Percentiles rank a stretch among this genome's conserved stretches.
Conservation (phyloP, 2,113 vertebrate genomes). For the Macrotis lagotis region DNA sequence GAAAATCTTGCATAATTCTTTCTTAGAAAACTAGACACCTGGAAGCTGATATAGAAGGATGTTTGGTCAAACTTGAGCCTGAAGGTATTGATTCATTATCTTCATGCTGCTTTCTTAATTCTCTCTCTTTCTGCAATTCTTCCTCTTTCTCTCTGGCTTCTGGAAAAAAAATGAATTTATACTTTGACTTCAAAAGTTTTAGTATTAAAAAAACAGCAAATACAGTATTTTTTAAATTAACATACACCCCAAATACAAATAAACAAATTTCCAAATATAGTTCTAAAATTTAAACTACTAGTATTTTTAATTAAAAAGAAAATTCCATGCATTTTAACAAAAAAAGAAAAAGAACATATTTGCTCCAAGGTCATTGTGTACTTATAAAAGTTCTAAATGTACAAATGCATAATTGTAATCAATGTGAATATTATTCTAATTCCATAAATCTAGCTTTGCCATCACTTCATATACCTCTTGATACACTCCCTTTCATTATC, state of each 20-base stretch:
- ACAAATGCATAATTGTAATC: not conserved
- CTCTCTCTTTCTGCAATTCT: slow-evolving; percentile 79
- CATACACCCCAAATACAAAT: not conserved
- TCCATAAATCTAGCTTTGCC: not conserved
- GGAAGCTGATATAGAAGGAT: slow-evolving; percentile 48
- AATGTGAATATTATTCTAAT: not conserved
- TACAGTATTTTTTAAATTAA: not conserved
- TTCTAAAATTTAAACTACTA: not conserved
- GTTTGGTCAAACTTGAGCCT: slow-evolving; percentile 58
- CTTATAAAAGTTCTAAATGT: not conserved
- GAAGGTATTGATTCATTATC: slow-evolving; percentile 69
- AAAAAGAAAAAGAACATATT: not conserved
- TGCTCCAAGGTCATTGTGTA: not conserved
- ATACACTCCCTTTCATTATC: not conserved
- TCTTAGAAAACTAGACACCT: slow-evolving; percentile 76
- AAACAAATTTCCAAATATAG: not conserved
- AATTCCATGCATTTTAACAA: not conserved
- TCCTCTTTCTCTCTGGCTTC: slow-evolving; percentile 86
- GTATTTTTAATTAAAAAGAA: not conserved
- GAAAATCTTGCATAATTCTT: not conserved
- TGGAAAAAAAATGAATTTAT: slow-evolving; percentile 52
- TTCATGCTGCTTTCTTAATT: slow-evolving; percentile 61
- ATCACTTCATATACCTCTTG: not conserved
- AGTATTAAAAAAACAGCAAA: slow-evolving; percentile 30
- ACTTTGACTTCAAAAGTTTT: slow-evolving; percentile 22